Evolutionary conservation across 2,888 invertebrate genomes (phyloP).

Genomic region (Drosophila nigritarsus): DNA sequence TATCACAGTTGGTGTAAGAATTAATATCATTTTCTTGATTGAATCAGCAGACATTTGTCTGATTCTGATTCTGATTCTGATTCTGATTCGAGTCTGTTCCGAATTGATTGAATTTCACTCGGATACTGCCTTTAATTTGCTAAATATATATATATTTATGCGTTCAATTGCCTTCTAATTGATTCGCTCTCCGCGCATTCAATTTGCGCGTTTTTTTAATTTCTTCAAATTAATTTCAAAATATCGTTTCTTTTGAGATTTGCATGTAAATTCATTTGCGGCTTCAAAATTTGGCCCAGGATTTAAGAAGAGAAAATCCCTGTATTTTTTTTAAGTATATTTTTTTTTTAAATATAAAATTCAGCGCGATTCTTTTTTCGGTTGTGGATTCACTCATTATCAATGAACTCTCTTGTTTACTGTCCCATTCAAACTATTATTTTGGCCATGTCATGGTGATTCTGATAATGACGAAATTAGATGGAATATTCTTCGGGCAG

Average conservation of each 20-base stretch:
- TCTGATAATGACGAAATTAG: not conserved
- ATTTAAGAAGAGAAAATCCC: conserved; percentile 10
- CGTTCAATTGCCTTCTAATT: conserved; percentile 62
- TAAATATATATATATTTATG: conserved; percentile 39
- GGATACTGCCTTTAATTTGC: conserved; percentile 48
- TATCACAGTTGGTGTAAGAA: conserved; percentile 12
- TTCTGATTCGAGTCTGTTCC: conserved; percentile 11
- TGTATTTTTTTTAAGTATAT: not conserved
- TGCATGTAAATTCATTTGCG: conserved; percentile 35
- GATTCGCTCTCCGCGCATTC: conserved; percentile 60
- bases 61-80: conserved; percentile 41
- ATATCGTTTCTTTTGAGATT: conserved; percentile 32
- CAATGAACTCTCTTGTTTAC: conserved; percentile 38
- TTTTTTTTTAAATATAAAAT: not conserved
- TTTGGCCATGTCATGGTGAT: conserved; percentile 28
- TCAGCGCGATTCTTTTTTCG: not conserved
- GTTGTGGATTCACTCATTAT: conserved; percentile 1
- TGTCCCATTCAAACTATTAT: conserved; percentile 24
- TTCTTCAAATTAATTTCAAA: conserved; percentile 39
- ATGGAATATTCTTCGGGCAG: conserved; percentile 19
- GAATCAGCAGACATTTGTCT: conserved; percentile 52
- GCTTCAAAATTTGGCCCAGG: not conserved
- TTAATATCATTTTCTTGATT: conserved; percentile 35
- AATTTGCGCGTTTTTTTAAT: conserved; percentile 45
- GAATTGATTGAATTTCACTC: conserved; percentile 26